Evolutionary conservation across 92 coral and sea anemone species (phyloP).

Genomic region (Hydrozoanthus gracilis): DNA sequence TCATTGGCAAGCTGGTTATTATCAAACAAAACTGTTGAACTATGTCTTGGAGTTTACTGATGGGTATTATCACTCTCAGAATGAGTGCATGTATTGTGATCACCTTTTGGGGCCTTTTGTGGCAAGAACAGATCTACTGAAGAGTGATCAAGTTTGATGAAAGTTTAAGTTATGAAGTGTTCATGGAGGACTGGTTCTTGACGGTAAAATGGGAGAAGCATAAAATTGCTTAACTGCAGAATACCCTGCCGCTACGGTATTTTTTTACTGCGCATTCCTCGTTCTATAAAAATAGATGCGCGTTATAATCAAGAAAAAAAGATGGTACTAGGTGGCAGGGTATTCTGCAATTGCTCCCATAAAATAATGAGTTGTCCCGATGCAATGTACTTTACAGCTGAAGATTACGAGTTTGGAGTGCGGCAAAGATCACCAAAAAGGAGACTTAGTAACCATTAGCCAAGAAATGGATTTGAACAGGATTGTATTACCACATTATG

Average conservation of each 20-base stretch:
- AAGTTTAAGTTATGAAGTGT: not conserved
- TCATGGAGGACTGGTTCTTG: constrained; percentile 45
- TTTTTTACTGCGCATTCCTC: too few species aligned
- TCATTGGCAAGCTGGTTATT: constrained; percentile 37
- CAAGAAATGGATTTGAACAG: constrained; percentile 36
- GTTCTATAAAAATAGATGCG: too few species aligned
- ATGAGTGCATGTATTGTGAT: constrained; percentile 38
- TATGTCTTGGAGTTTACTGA: constrained; percentile 34
- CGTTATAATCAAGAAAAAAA: too few species aligned
- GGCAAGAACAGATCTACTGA: not conserved
- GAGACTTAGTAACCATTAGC: constrained; percentile 24
- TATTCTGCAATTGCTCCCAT: too few species aligned
- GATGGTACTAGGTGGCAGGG: too few species aligned
- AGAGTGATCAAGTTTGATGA: constrained; percentile 38
- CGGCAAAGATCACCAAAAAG: constrained; percentile 11
- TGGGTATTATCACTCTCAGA: constrained; percentile 34
- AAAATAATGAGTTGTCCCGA: constrained; percentile 44
- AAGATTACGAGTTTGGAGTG: constrained; percentile 23
- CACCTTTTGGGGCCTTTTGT: constrained; percentile 31
- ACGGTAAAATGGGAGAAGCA: constrained; percentile 9
- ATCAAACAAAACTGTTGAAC: constrained; percentile 30
- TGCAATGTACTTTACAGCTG: constrained; percentile 38
- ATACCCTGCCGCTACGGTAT: too few species aligned
- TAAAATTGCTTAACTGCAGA: too few species aligned
- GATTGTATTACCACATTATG: constrained; percentile 18